Evolutionary conservation across 2,797 vertebrate species (phyloP).

Genomic region (Oreortyx pictus): DNA sequence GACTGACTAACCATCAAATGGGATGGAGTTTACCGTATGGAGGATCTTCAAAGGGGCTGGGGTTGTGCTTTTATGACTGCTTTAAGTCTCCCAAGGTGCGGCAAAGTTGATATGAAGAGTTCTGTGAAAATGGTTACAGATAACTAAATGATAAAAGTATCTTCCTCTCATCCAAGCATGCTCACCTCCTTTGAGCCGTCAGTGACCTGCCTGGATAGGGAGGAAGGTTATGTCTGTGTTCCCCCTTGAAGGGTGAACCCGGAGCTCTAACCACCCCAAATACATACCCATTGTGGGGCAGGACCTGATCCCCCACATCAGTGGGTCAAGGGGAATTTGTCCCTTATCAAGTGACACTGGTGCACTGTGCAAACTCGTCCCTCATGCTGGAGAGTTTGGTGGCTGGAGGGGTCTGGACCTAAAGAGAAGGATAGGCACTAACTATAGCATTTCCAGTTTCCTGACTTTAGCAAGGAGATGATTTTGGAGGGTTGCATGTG

Average conservation of each 20-base stretch:
- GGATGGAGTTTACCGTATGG: not conserved
- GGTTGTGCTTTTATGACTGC: accelerated
- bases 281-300: not conserved
- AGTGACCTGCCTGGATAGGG: not conserved
- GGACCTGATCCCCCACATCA: not conserved
- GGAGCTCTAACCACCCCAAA: not conserved
- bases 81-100: not conserved
- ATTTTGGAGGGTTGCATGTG: not conserved
- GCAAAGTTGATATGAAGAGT: not conserved
- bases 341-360: accelerated
- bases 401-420: not conserved
- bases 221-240: not conserved
- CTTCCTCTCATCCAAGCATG: not conserved
- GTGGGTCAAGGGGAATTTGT: not conserved
- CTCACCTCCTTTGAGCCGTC: not conserved
- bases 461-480: not conserved
- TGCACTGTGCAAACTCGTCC: not conserved
- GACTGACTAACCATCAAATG: not conserved
- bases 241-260: not conserved
- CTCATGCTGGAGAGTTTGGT: accelerated
- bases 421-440: not conserved
- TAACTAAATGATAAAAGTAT: not conserved
- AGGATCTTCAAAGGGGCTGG: not conserved
- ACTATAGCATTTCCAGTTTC: not conserved
- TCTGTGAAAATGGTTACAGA: not conserved